Evolutionary conservation across 2,888 invertebrate genomes (phyloP).

Genomic region (Lamellibrachia columna): DNA sequence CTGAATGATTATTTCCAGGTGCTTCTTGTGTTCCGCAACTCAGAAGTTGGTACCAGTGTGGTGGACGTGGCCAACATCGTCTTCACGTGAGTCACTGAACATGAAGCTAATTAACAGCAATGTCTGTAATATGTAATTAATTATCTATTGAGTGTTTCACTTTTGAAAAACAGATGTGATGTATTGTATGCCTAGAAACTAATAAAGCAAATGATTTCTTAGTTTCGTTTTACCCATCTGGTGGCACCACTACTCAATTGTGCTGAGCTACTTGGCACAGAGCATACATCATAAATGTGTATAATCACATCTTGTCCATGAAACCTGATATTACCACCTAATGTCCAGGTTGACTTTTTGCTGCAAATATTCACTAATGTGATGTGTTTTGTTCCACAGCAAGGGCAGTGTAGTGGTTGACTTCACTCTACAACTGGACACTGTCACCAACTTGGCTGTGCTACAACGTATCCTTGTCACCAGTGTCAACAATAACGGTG

Average conservation of each 20-base stretch:
- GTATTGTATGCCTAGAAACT: no score
- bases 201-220: no score
- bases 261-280: no score
- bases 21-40: not conserved
- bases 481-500: not conserved
- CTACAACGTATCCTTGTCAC: not conserved
- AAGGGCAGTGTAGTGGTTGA: slow-evolving; percentile 5
- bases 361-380: not conserved
- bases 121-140: no score
- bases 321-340: no score
- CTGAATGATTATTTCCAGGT: not conserved
- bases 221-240: no score
- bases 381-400: not conserved
- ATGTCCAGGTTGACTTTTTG: no score
- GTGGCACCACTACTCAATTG: no score
- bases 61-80: not conserved
- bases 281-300: no score
- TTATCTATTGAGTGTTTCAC: no score
- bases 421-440: not conserved
- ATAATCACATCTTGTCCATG: no score
- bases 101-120: not conserved
- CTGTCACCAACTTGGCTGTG: not conserved
- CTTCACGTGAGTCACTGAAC: not conserved
- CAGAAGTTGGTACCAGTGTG: not conserved
- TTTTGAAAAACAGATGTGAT: no score